phyloP scores from a whole-genome alignment of 2,797 vertebrate genomes.

The Leucoraja ocellata region DNA sequence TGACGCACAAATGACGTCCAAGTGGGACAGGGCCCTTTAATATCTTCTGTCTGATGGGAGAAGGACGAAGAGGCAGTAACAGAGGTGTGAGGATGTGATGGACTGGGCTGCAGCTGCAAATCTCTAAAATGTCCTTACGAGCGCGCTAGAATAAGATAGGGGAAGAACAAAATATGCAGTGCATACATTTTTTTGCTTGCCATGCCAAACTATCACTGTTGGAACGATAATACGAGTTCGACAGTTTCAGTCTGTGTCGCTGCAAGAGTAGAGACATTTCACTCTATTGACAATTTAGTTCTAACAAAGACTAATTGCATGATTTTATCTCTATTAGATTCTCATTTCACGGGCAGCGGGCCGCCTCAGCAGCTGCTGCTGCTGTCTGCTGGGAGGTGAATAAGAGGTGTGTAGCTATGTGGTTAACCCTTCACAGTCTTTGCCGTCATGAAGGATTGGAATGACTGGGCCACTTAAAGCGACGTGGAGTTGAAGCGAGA shows the following conservation, averaged over 20 bases:
- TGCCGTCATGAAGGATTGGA: neutral
- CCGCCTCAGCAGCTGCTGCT: neutral
- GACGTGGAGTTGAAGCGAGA: too few relatives aligned
- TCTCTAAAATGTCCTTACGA: too few relatives aligned
- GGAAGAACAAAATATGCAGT: neutral
- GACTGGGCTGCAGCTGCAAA: too few relatives aligned
- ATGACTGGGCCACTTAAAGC: neutral
- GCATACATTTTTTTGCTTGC: neutral
- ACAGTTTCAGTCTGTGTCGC: neutral
- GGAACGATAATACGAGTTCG: neutral
- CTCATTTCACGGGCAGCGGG: neutral
- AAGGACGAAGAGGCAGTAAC: too few relatives aligned
- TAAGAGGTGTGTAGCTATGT: neutral
- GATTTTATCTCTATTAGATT: slow-evolving; percentile 27
- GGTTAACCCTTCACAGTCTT: neutral
- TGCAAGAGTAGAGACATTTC: neutral
- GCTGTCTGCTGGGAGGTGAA: neutral
- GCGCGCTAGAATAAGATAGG: neutral
- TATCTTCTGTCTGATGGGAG: too few relatives aligned
- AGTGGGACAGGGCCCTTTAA: too few relatives aligned
- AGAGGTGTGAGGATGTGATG: too few relatives aligned
- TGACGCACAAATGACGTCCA: too few relatives aligned
- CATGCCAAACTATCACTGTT: neutral
- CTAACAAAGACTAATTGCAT: slow-evolving; percentile 22
- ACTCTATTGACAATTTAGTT: neutral